These are phyloP conservation scores for Cheirogaleus medius DNA, from an alignment of 2,113 vertebrate genomes.

Conservation along the genomic window DNA sequence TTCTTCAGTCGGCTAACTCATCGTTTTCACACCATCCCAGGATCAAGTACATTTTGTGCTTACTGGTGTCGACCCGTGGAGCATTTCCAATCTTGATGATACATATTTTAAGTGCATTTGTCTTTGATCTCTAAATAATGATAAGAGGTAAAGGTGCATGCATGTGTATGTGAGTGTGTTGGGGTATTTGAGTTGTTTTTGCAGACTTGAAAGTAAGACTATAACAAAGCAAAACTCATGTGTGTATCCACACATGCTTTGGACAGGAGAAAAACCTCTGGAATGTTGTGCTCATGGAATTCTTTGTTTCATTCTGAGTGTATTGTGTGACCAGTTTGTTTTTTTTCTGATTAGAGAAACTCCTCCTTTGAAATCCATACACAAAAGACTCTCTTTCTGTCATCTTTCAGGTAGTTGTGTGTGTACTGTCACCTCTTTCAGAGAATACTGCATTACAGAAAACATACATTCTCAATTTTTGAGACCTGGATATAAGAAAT, in stretches of 20 bases:
- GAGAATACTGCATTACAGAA: background rate
- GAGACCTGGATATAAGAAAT: background rate
- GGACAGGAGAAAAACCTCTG: background rate
- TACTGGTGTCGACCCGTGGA: constrained; percentile 62
- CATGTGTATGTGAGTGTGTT: background rate
- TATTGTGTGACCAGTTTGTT: background rate
- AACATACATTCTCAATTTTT: background rate
- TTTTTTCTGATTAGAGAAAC: background rate
- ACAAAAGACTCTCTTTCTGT: background rate
- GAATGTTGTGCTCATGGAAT: background rate
- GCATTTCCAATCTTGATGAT: constrained; percentile 62
- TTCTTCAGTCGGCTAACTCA: constrained; percentile 80
- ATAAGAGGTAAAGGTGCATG: background rate
- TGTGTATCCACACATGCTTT: constrained; percentile 26
- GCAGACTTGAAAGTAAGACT: constrained; percentile 7
- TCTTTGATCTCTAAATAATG: constrained; percentile 64
- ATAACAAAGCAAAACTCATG: constrained; percentile 25
- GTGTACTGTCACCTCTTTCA: background rate
- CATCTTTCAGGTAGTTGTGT: background rate
- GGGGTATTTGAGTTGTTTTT: background rate
- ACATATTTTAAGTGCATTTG: constrained; percentile 72
- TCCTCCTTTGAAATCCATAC: background rate
- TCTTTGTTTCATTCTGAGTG: background rate
- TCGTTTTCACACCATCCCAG: constrained; percentile 80
- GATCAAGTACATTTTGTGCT: constrained; percentile 79